These are phyloP conservation scores for Operophtera brumata DNA, from an alignment of 2,888 invertebrate species.

Conservation along the genomic window DNA sequence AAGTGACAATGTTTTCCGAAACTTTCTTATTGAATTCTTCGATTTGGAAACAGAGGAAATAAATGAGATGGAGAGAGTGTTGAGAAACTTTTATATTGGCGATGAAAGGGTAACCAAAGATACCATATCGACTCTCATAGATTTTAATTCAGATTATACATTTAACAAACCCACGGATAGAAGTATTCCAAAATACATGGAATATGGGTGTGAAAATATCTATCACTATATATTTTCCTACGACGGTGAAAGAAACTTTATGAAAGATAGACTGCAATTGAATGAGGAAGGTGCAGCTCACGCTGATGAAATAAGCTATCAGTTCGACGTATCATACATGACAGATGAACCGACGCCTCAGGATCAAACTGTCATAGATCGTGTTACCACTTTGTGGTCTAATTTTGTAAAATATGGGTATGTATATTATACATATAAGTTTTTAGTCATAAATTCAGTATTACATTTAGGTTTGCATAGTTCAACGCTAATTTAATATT, in stretches of 20 bases:
- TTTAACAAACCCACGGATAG: constrained; percentile 42
- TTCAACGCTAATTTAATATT: no score
- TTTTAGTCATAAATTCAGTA: no score
- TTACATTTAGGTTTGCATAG: no score
- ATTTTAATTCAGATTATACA: constrained; percentile 49
- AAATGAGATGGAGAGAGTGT: constrained; percentile 37
- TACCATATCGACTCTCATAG: constrained; percentile 32
- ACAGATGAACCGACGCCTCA: constrained; percentile 31
- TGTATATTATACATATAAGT: constrained; percentile 14
- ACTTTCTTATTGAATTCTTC: constrained; percentile 35
- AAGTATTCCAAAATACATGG: constrained; percentile 44
- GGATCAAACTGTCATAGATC: constrained; percentile 46
- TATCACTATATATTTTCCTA: constrained; percentile 57
- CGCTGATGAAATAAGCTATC: constrained; percentile 49
- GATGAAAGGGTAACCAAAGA: constrained; percentile 40
- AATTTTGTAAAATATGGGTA: constrained; percentile 56
- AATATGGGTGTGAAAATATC: constrained; percentile 38
- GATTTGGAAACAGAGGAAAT: constrained; percentile 37
- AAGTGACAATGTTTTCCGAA: no score
- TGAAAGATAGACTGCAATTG: constrained; percentile 38
- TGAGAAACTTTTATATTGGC: constrained; percentile 55
- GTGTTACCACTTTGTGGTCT: constrained; percentile 49
- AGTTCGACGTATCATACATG: constrained; percentile 45
- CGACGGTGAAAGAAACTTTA: constrained; percentile 49
- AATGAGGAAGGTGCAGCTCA: constrained; percentile 42